Percentiles rank a stretch among this genome's conserved stretches.
Conservation (phyloP, 1,140 invertebrate genomes). For the Drosophila orena region DNA sequence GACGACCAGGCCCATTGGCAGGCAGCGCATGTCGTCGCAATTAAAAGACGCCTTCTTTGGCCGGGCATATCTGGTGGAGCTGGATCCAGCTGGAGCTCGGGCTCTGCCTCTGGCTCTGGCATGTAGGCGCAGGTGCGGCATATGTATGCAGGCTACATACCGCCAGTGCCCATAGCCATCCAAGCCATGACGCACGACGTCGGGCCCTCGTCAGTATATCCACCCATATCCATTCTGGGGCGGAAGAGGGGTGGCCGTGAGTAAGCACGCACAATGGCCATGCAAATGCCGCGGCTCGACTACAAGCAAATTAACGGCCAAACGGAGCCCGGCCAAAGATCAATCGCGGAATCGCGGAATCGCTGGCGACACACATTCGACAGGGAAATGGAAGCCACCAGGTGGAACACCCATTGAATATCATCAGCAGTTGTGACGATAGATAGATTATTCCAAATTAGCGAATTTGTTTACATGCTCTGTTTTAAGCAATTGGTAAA, state of each 20-base stretch:
- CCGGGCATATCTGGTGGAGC: conserved; percentile 33
- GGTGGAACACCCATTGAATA: not conserved
- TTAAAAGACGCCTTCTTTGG: conserved; percentile 80
- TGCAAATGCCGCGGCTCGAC: conserved; percentile 61
- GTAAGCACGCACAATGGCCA: conserved; percentile 66
- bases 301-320: conserved; percentile 67
- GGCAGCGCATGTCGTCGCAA: conserved; percentile 72
- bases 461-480: too few species aligned
- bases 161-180: conserved; percentile 6
- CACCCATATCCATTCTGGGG: conserved; percentile 2
- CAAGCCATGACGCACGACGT: conserved; percentile 63
- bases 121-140: conserved; percentile 77
- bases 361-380: conserved; percentile 25
- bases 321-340: conserved; percentile 70
- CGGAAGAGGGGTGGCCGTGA: conserved; percentile 22
- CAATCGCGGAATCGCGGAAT: conserved; percentile 45
- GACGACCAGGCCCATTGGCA: conserved; percentile 68
- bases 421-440: not conserved
- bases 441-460: not conserved
- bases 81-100: conserved; percentile 19
- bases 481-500: too few species aligned
- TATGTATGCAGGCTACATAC: conserved; percentile 67
- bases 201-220: conserved; percentile 13
- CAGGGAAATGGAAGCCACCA: conserved; percentile 12
- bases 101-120: conserved; percentile 54